Percentiles rank a stretch among this genome's conserved stretches.
Evolutionary conservation across 1,140 invertebrate species (phyloP).

Genomic region (Drosophila orosa): DNA sequence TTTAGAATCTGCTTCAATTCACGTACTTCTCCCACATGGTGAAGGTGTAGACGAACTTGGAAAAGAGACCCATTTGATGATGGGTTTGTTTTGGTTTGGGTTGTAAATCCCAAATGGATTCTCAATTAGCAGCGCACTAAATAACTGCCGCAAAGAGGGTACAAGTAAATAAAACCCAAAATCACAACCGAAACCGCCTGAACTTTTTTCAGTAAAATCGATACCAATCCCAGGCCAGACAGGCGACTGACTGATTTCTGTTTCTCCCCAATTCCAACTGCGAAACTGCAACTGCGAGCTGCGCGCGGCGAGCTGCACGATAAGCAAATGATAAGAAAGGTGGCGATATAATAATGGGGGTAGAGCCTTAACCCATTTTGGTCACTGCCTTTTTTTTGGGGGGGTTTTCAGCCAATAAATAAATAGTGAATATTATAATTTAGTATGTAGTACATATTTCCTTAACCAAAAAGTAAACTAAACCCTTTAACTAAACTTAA

Average conservation of each 20-base stretch:
- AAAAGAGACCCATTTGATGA: constrained; percentile 70
- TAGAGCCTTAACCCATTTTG: constrained; percentile 11
- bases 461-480: too few species aligned
- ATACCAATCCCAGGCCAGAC: constrained; percentile 16
- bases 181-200: constrained; percentile 4
- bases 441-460: too few species aligned
- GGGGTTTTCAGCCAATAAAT: too few species aligned
- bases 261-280: constrained; percentile 4
- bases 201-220: constrained; percentile 1
- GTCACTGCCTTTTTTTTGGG: background rate
- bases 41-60: constrained; percentile 72
- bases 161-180: background rate
- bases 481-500: too few species aligned
- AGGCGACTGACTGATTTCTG: constrained; percentile 46
- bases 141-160: constrained; percentile 1
- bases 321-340: constrained; percentile 32
- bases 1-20: constrained; percentile 6
- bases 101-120: constrained; percentile 58
- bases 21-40: constrained; percentile 74
- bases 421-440: too few species aligned
- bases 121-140: constrained; percentile 62
- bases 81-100: constrained; percentile 27
- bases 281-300: constrained; percentile 13
- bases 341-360: constrained; percentile 7
- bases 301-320: constrained; percentile 27